phyloP scores from a whole-genome alignment of 2,113 vertebrate species.

The Chlorodrepanis virens region DNA sequence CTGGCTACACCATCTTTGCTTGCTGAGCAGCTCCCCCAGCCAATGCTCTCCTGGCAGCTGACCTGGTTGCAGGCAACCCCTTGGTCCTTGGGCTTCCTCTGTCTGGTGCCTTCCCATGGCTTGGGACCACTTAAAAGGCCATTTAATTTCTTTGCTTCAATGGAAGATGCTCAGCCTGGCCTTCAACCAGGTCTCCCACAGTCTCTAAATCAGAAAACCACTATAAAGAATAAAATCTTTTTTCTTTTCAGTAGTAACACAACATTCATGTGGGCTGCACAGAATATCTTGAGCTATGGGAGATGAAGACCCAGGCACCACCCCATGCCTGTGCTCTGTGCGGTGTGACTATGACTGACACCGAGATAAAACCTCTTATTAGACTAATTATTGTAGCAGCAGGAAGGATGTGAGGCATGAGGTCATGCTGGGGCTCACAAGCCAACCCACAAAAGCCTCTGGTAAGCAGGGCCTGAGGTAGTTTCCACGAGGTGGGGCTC shows the following conservation, averaged over 20 bases:
- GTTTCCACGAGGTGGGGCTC: neutral
- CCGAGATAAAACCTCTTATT: neutral
- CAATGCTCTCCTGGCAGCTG: neutral
- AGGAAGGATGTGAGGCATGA: neutral
- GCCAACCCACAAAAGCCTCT: neutral
- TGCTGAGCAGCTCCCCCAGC: neutral
- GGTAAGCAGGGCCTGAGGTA: rapidly evolving
- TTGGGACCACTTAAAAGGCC: neutral
- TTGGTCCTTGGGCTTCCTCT: neutral
- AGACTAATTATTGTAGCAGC: neutral
- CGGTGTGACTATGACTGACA: neutral
- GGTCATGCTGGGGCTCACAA: neutral
- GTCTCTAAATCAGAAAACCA: neutral
- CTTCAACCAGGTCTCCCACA: neutral
- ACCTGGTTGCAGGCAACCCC: neutral
- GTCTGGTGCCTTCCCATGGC: neutral
- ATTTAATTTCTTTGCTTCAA: neutral
- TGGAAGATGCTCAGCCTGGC: neutral
- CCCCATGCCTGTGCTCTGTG: neutral
- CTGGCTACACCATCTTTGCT: neutral
- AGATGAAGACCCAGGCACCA: neutral
- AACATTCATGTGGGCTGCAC: neutral
- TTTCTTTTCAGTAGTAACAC: neutral
- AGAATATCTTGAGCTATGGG: neutral
- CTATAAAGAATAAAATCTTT: neutral